A percentile compares a stretch with the other conserved stretches of the same genome.
phyloP scores from a whole-genome alignment of 2,888 invertebrate genomes.

The Conchocele bisecta region DNA sequence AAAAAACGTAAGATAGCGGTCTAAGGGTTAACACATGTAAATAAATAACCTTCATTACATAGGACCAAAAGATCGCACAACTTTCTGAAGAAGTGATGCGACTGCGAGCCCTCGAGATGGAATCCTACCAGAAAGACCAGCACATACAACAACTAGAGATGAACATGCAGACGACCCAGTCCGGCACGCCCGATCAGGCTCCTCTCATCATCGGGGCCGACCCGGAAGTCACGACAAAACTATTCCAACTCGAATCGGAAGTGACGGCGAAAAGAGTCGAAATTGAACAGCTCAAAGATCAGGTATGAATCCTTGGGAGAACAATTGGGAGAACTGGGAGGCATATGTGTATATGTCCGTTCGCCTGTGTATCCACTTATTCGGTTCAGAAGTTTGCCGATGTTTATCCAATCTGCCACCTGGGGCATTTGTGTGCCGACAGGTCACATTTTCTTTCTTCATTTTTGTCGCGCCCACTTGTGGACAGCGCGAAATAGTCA shows the following conservation, averaged over 20 bases:
- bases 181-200: constrained; percentile 27
- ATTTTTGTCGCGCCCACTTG: too few species aligned
- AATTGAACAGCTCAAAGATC: constrained; percentile 73
- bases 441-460: too few species aligned
- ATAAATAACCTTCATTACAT: not conserved
- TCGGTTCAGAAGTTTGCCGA: too few species aligned
- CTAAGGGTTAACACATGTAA: too few species aligned
- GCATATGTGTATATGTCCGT: not conserved
- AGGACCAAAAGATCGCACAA: constrained; percentile 78
- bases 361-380: not conserved
- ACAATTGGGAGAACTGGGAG: not conserved
- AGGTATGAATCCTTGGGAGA: constrained; percentile 63
- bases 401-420: too few species aligned
- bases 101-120: constrained; percentile 72
- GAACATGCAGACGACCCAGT: constrained; percentile 67
- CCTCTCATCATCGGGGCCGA: constrained; percentile 68
- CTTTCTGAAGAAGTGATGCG: constrained; percentile 76
- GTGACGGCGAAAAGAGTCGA: constrained; percentile 75
- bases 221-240: constrained; percentile 69
- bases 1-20: too few species aligned
- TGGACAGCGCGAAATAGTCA: too few species aligned
- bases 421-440: too few species aligned
- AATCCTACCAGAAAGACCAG: constrained; percentile 76
- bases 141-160: constrained; percentile 73
- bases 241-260: constrained; percentile 78